Percentiles rank a stretch among this genome's conserved stretches.
These are phyloP conservation scores for Pasiphila rectangulata DNA, from an alignment of 2,888 invertebrate species.

Conservation along the genomic window DNA sequence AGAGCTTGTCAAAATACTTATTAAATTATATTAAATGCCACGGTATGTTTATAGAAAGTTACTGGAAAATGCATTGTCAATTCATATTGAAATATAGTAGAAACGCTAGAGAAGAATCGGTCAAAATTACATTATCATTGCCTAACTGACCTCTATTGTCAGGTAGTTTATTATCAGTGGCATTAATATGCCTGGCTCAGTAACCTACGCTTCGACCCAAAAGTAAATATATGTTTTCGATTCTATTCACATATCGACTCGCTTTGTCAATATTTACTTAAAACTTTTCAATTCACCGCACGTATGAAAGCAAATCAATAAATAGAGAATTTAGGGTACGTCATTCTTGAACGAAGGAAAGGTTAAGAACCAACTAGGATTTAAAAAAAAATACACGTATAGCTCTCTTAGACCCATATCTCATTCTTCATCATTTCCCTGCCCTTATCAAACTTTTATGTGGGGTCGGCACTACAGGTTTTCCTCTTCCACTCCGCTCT, in stretches of 20 bases:
- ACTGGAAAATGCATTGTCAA: neutral
- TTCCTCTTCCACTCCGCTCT: too few relatives aligned
- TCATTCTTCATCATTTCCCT: neutral
- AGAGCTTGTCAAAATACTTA: too few relatives aligned
- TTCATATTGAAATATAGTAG: neutral
- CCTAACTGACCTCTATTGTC: conserved; percentile 36
- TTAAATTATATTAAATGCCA: too few relatives aligned
- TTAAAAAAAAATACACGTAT: neutral
- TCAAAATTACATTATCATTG: conserved; percentile 30
- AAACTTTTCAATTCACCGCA: conserved; percentile 49
- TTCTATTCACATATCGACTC: conserved; percentile 52
- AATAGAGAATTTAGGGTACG: conserved; percentile 31
- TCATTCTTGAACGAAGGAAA: conserved; percentile 53
- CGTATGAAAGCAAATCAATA: conserved; percentile 48
- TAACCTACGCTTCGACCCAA: conserved; percentile 56
- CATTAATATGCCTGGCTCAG: conserved; percentile 49
- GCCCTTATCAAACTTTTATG: too few relatives aligned
- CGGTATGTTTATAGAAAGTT: too few relatives aligned
- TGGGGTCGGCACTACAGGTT: too few relatives aligned
- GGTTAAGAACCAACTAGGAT: conserved; percentile 33
- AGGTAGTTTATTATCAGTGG: conserved; percentile 34
- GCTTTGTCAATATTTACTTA: conserved; percentile 62
- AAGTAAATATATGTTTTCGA: conserved; percentile 43
- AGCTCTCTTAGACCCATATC: neutral
- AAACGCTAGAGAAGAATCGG: conserved; percentile 24